Percentiles rank a stretch among this genome's conserved stretches.
Conservation (phyloP, 30 jellyfish, hydroid and myxozoan species). For the Catostylus mosaicus region DNA sequence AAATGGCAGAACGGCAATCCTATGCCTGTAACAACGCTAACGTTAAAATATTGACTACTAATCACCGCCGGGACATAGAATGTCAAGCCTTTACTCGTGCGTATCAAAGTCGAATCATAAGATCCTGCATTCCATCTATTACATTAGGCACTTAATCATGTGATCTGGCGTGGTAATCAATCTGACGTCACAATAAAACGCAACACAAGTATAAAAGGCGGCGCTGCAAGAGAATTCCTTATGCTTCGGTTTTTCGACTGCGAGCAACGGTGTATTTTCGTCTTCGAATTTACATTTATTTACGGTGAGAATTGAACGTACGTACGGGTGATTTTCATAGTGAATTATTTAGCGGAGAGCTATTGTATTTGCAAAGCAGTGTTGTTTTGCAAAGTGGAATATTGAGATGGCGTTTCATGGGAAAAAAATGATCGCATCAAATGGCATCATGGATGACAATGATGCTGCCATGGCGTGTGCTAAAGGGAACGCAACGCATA, state of each 20-base stretch:
- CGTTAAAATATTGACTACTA: too few relatives aligned
- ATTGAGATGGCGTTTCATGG: background rate
- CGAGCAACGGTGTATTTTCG: background rate
- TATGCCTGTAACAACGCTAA: too few relatives aligned
- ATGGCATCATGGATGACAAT: background rate
- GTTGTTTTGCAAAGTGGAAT: background rate
- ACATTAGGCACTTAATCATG: background rate
- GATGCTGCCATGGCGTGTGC: background rate
- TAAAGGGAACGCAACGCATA: background rate
- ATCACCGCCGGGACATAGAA: too few relatives aligned
- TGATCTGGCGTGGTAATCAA: background rate
- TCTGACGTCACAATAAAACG: background rate
- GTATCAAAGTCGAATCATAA: too few relatives aligned
- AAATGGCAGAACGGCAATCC: too few relatives aligned
- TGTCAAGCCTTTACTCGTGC: too few relatives aligned
- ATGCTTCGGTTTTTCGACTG: background rate
- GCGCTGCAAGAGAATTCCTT: background rate
- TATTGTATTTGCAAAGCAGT: background rate
- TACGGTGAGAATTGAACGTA: background rate
- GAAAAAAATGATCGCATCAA: background rate
- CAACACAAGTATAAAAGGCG: background rate
- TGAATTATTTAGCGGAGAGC: background rate
- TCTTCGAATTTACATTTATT: background rate
- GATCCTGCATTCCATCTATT: background rate
- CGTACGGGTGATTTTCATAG: background rate